Conservation (phyloP, 2,797 vertebrate species). For the Chlorospingus semifuscus region DNA sequence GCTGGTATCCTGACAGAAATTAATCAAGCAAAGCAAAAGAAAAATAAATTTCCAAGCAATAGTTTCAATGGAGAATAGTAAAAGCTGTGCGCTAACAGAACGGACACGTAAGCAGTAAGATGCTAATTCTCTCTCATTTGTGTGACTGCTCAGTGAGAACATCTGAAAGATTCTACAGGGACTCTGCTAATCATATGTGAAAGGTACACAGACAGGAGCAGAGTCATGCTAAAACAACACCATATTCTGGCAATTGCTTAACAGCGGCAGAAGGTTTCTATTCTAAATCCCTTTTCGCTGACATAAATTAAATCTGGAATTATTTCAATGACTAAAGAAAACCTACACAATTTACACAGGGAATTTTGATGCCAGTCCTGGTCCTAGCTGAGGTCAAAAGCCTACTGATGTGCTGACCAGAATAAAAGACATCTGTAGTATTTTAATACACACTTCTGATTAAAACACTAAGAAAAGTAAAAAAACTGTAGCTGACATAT, state of each 20-base stretch:
- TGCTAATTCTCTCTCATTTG: neutral
- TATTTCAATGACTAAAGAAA: neutral
- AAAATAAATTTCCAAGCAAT: neutral
- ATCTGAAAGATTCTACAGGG: neutral
- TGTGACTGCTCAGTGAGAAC: neutral
- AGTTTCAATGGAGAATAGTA: neutral
- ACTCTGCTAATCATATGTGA: neutral
- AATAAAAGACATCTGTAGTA: neutral
- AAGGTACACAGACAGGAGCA: neutral
- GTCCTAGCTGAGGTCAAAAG: neutral
- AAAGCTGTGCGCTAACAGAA: neutral
- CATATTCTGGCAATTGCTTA: neutral
- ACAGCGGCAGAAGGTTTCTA: neutral
- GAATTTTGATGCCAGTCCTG: neutral
- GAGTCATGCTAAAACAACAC: neutral
- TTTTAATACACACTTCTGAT: neutral
- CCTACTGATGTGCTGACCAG: neutral
- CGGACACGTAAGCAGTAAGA: neutral
- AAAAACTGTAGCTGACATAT: neutral
- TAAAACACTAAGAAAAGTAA: neutral
- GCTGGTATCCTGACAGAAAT: neutral
- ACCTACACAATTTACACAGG: neutral
- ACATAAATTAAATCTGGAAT: neutral
- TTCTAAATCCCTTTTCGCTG: neutral
- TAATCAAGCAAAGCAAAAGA: neutral